Conservation (phyloP, 2,888 invertebrate genomes). For the Hipparchia sbordonii region DNA sequence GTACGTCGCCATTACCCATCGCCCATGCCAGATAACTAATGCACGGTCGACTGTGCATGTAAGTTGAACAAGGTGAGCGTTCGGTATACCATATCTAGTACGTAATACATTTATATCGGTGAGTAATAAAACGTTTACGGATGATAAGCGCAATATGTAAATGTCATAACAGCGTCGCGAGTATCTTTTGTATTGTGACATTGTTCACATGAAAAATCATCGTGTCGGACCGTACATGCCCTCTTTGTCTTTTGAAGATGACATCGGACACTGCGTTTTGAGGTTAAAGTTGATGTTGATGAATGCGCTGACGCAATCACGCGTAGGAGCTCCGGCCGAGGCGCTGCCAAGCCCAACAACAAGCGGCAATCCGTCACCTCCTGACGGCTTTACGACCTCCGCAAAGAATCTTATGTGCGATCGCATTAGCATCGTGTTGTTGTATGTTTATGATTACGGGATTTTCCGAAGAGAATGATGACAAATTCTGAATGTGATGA, state of each 20-base stretch:
- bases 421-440: not conserved
- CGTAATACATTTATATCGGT: no score
- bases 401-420: not conserved
- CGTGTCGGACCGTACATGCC: not conserved
- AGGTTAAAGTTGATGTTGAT: conserved; percentile 24
- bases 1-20: no score
- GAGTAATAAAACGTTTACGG: no score
- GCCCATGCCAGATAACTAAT: no score
- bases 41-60: no score
- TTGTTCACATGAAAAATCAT: conserved; percentile 7
- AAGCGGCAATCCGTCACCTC: conserved; percentile 40
- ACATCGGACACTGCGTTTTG: conserved; percentile 15
- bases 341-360: not conserved
- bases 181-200: not conserved
- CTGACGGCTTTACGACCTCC: conserved; percentile 39
- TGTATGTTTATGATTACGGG: not conserved
- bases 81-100: no score
- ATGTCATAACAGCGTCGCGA: not conserved
- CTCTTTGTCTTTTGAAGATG: conserved; percentile 7
- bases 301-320: conserved; percentile 26
- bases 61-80: no score
- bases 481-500: not conserved
- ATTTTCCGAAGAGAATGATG: not conserved
- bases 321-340: conserved; percentile 28
- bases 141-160: not conserved